Evolutionary conservation across 2,113 vertebrate species (phyloP).

Genomic region (Axis porcinus): DNA sequence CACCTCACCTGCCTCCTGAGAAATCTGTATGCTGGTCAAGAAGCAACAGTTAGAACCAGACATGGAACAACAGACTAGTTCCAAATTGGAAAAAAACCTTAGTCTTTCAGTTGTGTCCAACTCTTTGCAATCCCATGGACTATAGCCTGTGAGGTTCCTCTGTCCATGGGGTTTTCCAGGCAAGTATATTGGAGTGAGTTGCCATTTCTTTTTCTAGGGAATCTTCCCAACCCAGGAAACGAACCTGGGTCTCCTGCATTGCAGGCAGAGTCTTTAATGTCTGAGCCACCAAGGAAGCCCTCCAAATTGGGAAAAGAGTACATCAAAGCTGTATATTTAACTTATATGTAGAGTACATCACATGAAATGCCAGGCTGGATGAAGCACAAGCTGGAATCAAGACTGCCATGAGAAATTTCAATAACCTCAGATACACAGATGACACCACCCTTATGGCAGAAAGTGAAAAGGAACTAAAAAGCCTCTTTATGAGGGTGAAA

Average conservation of each 20-base stretch:
- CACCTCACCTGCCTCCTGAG: neutral
- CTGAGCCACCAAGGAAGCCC: neutral
- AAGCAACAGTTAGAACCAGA: neutral
- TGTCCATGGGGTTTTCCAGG: neutral
- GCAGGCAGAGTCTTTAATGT: neutral
- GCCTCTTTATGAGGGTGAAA: neutral
- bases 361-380: accelerated
- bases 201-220: neutral
- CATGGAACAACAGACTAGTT: neutral
- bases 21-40: neutral
- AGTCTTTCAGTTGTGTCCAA: neutral
- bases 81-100: neutral
- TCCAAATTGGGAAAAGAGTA: neutral
- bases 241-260: neutral
- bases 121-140: neutral
- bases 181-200: neutral
- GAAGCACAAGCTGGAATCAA: neutral
- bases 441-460: neutral
- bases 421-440: neutral
- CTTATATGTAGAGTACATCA: neutral
- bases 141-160: neutral
- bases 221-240: neutral
- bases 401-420: neutral
- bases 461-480: neutral
- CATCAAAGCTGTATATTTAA: neutral